phyloP scores from a whole-genome alignment of 2,113 vertebrate species.

The Eonycteris spelaea region DNA sequence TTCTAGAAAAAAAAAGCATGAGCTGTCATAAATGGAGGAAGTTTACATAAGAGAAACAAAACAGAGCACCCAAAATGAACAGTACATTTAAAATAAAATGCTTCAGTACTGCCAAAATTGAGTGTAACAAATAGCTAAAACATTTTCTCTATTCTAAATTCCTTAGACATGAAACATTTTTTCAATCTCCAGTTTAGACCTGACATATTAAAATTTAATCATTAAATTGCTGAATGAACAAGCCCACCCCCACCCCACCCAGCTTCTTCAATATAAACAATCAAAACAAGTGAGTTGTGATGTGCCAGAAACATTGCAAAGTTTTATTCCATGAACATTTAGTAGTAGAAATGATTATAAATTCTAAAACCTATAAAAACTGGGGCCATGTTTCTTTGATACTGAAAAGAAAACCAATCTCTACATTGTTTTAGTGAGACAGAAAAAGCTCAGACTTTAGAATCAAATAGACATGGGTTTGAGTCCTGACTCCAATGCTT shows the following conservation, averaged over 20 bases:
- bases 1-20: constrained; percentile 43
- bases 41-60: constrained; percentile 74
- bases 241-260: no score
- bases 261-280: not conserved
- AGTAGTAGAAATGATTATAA: not conserved
- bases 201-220: constrained; percentile 16
- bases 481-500: not conserved
- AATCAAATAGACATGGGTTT: not conserved
- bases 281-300: not conserved
- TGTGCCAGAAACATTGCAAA: not conserved
- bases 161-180: constrained; percentile 33
- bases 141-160: constrained; percentile 14
- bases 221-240: not conserved
- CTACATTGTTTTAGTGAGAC: not conserved
- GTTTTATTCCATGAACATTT: not conserved
- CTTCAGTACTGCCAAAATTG: constrained; percentile 44
- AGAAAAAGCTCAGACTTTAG: not conserved
- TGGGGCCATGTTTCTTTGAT: not conserved
- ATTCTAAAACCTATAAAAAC: constrained; percentile 40
- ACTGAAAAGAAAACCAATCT: constrained; percentile 1
- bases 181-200: constrained; percentile 14
- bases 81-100: constrained; percentile 64
- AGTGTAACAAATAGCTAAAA: not conserved
- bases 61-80: constrained; percentile 63
- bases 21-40: constrained; percentile 59